These are phyloP conservation scores for Heliothis virescens DNA, from an alignment of 1,140 invertebrate species.

Conservation along the genomic window DNA sequence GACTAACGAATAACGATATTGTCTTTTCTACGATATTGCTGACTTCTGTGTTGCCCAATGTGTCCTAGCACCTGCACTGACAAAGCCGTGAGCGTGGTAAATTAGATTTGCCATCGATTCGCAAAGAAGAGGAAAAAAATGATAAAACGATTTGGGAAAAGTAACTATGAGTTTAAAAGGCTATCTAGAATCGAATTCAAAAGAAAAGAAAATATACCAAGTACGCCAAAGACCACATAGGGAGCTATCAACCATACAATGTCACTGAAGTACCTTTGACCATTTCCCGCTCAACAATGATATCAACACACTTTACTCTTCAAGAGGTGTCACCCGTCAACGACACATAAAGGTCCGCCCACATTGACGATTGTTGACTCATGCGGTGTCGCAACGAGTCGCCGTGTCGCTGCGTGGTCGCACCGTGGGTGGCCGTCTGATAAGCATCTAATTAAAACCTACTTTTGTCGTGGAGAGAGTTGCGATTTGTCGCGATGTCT, in stretches of 20 bases:
- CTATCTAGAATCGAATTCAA: no score
- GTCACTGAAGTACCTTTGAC: slow-evolving; percentile 8
- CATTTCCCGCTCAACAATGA: slow-evolving; percentile 10
- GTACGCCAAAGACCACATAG: no score
- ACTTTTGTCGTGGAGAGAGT: slow-evolving; percentile 55
- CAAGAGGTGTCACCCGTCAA: slow-evolving; percentile 24
- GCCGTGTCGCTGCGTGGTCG: slow-evolving; percentile 62
- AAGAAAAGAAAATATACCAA: no score
- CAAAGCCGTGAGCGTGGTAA: no score
- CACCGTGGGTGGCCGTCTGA: slow-evolving; percentile 73
- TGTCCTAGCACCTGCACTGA: no score
- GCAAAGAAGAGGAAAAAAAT: no score
- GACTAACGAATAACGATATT: no score
- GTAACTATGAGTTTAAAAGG: no score
- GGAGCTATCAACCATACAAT: not conserved
- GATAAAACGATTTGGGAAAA: no score
- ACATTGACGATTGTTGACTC: slow-evolving; percentile 51
- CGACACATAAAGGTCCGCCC: slow-evolving; percentile 13
- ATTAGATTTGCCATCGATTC: no score
- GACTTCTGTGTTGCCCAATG: no score
- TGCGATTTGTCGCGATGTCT: slow-evolving; percentile 30
- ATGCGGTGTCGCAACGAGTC: slow-evolving; percentile 61
- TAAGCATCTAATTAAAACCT: slow-evolving; percentile 78
- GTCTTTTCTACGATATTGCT: no score
- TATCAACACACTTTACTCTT: slow-evolving; percentile 10